Evolutionary conservation across 2,113 vertebrate species (phyloP), one percentile per base, ranked within the genome.

Genomic region (Menidia beryllina): DNA sequence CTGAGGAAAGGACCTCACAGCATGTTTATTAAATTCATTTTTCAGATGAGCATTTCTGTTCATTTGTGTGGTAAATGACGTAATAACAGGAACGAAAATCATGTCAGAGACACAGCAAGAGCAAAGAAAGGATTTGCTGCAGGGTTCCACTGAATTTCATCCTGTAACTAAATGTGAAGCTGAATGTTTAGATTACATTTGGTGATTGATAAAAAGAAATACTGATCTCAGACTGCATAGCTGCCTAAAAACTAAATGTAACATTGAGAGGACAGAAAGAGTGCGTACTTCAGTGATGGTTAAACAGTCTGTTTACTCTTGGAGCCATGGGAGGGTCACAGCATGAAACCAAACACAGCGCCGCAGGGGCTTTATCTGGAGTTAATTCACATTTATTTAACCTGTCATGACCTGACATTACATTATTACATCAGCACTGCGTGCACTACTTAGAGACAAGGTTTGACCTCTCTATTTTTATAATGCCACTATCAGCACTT

Each of bases 341-440:
- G 86, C 76, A 10, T 69, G 88, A 82, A 23, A 25, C 66, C 72
- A 79, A 84, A 84, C 81, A 81, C 53, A 65, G 59, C 78, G 5
- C 87, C 81, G 83, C 30, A 13, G 73, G 84, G 17, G 30, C 25
- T 80, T 50, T 34, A 75, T 70, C 70, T 76, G 77, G 52, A 78
- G 38, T 21, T 73, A 72, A 82, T 78, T 81, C 78, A 75, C 63
- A 34, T 82, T 82, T 61, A 77, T 60, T 82, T 39, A 72, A 84
- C 72, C 57, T 69, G n/a, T 48, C 15, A 4, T 38, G 60, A 72
- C 69, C 55, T 61, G 50, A 69, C 23, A 26, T 72, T 41, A 59
- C 56, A 77, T 66, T 17, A 64, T 63, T 63, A 47, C 48, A 72
- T 52, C 53, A 23, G 30, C 43, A 58, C 27, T 27, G 23, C 17